These are phyloP conservation scores for Papilio machaon DNA, from an alignment of 1,140 invertebrate species.

Conservation along the genomic window DNA sequence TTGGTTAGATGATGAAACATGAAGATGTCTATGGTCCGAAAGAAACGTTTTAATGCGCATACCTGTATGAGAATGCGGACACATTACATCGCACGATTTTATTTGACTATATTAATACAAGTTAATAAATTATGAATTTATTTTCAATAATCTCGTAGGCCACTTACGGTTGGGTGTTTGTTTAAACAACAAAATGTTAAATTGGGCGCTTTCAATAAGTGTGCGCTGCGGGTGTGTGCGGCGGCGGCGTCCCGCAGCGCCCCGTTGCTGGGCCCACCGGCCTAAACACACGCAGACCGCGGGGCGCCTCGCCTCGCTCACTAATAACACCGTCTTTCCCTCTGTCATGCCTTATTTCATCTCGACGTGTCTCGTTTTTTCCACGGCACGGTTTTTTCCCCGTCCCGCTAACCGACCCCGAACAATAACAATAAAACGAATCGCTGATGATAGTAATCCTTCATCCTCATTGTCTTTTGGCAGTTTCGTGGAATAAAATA, in stretches of 20 bases:
- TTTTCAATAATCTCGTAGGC: conserved; percentile 65
- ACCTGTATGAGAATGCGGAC: conserved; percentile 1
- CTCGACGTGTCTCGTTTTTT: conserved; percentile 74
- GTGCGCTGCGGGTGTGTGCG: conserved; percentile 53
- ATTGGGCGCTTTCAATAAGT: conserved; percentile 77
- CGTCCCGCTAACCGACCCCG: conserved; percentile 55
- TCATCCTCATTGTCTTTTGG: conserved; percentile 81
- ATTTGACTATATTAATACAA: conserved; percentile 51
- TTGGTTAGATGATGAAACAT: conserved; percentile 27
- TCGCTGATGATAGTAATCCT: conserved; percentile 79
- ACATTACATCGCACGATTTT: conserved; percentile 35
- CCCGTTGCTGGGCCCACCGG: conserved; percentile 38
- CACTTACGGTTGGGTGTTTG: conserved; percentile 62
- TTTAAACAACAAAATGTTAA: conserved; percentile 77
- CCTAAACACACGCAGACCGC: conserved; percentile 82
- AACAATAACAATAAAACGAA: conserved; percentile 79
- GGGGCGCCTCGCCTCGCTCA: conserved; percentile 77
- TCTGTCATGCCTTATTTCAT: conserved; percentile 80
- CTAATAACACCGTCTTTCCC: conserved; percentile 79
- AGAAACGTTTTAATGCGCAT: conserved; percentile 19
- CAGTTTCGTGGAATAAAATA: conserved; percentile 81
- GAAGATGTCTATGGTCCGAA: neutral
- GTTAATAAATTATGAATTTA: conserved; percentile 56
- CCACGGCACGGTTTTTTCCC: conserved; percentile 64
- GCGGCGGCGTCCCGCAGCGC: conserved; percentile 65